Evolutionary conservation across 2,113 vertebrate species (phyloP).

Genomic region (Ahaetulla prasina): DNA sequence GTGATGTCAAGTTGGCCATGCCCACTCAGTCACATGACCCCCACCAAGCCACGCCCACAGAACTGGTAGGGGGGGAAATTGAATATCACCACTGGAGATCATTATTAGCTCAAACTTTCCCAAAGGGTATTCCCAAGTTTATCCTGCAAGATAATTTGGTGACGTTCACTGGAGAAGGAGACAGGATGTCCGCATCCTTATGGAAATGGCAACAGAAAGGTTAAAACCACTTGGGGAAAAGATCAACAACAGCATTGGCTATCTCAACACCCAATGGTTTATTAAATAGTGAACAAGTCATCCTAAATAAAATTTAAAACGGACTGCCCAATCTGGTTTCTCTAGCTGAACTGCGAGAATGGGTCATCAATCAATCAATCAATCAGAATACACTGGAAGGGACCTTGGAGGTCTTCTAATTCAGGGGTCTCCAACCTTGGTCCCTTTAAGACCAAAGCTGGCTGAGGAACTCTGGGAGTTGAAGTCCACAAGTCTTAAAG

Average conservation of each 20-base stretch:
- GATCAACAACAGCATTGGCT: neutral
- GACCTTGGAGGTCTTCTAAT: neutral
- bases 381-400: neutral
- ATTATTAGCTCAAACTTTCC: neutral
- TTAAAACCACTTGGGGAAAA: neutral
- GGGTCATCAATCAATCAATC: neutral
- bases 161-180: neutral
- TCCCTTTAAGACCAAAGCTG: too few relatives aligned
- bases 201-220: neutral
- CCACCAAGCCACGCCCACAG: too few relatives aligned
- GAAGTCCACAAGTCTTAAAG: too few relatives aligned
- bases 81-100: too few relatives aligned
- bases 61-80: too few relatives aligned
- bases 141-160: neutral
- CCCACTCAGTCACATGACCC: too few relatives aligned
- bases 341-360: neutral
- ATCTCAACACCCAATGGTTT: neutral
- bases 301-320: neutral
- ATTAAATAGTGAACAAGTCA: neutral
- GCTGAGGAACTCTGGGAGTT: too few relatives aligned
- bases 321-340: neutral
- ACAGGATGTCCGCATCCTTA: neutral
- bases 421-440: too few relatives aligned
- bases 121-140: accelerated
- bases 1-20: too few relatives aligned